Percentiles rank a stretch among this genome's conserved stretches.
These are phyloP conservation scores for Chamaea fasciata DNA, from an alignment of 2,113 vertebrate species.

Conservation along the genomic window DNA sequence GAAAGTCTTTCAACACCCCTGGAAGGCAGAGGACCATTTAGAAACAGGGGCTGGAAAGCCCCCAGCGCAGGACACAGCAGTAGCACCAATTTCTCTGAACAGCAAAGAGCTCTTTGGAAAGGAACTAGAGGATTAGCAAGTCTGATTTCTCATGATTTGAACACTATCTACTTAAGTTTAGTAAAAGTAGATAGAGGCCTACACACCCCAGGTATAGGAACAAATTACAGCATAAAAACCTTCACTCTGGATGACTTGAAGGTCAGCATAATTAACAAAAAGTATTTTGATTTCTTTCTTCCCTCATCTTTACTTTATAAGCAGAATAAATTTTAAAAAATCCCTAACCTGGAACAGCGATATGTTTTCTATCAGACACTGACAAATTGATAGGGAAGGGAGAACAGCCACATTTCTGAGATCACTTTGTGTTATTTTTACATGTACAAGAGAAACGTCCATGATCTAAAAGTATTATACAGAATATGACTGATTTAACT, in stretches of 20 bases:
- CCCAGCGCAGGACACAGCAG: fast-evolving
- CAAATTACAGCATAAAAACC: background rate
- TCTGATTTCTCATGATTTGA: background rate
- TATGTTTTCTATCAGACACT: background rate
- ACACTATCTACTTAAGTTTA: background rate
- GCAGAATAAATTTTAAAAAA: background rate
- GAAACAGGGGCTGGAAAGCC: background rate
- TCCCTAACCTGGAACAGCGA: background rate
- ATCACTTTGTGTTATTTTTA: background rate
- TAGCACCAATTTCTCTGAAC: background rate
- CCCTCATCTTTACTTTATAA: background rate
- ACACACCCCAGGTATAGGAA: background rate
- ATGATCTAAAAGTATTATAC: background rate
- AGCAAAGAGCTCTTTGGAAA: background rate
- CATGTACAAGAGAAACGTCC: background rate
- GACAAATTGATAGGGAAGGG: background rate
- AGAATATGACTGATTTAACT: background rate
- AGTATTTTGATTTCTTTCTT: background rate
- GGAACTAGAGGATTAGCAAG: background rate
- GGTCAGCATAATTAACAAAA: background rate
- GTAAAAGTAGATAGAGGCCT: background rate
- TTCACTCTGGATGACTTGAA: background rate
- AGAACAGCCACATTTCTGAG: background rate
- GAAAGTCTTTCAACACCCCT: background rate
- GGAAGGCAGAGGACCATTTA: background rate